Evolutionary conservation across 2,113 vertebrate genomes (phyloP).

Genomic region (Eublepharis macularius): DNA sequence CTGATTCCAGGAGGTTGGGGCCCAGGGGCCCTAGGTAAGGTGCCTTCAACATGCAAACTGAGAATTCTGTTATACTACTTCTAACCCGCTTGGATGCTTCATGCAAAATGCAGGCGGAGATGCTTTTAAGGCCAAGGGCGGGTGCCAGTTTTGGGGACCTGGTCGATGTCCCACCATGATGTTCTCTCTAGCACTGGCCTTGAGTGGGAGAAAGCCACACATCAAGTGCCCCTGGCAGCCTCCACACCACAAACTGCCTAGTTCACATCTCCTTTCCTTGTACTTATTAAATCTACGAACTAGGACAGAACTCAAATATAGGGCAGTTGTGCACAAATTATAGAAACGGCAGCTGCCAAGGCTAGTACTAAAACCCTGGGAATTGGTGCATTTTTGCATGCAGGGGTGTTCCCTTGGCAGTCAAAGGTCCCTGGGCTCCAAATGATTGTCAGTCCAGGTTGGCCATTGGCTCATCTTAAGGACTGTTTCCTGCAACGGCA

Average conservation of each 20-base stretch:
- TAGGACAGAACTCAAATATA: not conserved
- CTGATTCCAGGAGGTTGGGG: conserved; percentile 32
- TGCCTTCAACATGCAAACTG: not conserved
- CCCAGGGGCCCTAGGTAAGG: not conserved
- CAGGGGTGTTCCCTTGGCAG: too few relatives aligned
- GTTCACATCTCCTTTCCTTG: not conserved
- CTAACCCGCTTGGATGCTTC: not conserved
- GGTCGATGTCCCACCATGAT: not conserved
- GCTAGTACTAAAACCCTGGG: too few relatives aligned
- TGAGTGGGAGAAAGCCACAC: not conserved
- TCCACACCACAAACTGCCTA: not conserved
- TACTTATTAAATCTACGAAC: not conserved
- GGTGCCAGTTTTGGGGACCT: too few relatives aligned
- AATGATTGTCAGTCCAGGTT: too few relatives aligned
- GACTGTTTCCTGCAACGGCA: too few relatives aligned
- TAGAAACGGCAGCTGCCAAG: too few relatives aligned
- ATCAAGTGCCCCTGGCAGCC: too few relatives aligned
- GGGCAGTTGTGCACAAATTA: not conserved
- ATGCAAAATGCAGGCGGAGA: not conserved
- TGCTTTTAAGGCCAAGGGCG: not conserved
- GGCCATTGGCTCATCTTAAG: too few relatives aligned
- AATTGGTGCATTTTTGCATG: too few relatives aligned
- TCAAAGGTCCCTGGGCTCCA: too few relatives aligned
- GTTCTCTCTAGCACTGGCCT: too few relatives aligned
- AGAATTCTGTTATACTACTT: too few relatives aligned